Percentiles rank a stretch among this genome's conserved stretches.
Evolutionary conservation across 2,888 invertebrate genomes (phyloP).

Genomic region (Erebia epiphron): DNA sequence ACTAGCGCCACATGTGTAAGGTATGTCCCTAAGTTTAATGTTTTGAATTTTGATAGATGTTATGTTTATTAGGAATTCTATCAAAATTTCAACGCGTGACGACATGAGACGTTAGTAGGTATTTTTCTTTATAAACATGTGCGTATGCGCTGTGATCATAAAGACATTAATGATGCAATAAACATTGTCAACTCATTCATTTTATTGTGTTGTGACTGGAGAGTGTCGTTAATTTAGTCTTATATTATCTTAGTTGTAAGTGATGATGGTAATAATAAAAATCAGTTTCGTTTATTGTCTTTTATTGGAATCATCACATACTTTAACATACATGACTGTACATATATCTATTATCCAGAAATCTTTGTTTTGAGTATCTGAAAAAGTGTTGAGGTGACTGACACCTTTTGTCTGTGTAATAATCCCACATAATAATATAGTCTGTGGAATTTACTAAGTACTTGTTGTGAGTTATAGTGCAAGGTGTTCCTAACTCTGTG

Average conservation of each 20-base stretch:
- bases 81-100: too few relatives aligned
- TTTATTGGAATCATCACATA: conserved; percentile 24
- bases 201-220: not conserved
- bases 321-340: not conserved
- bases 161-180: conserved; percentile 21
- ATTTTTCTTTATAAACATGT: not conserved
- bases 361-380: too few relatives aligned
- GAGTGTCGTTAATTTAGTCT: not conserved
- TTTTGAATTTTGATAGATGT: too few relatives aligned
- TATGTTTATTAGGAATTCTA: too few relatives aligned
- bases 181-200: conserved; percentile 17
- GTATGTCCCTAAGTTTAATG: too few relatives aligned
- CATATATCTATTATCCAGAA: too few relatives aligned
- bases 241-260: conserved; percentile 29
- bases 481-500: too few relatives aligned
- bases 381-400: too few relatives aligned
- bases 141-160: conserved; percentile 19
- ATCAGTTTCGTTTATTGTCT: conserved; percentile 22
- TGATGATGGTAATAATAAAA: conserved; percentile 35
- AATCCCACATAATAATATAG: not conserved
- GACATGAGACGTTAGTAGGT: too few relatives aligned
- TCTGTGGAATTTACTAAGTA: too few relatives aligned
- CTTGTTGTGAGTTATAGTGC: too few relatives aligned
- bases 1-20: too few relatives aligned
- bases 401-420: not conserved